phyloP scores from a whole-genome alignment of 2,888 invertebrate genomes.

The Acrobasis repandana region DNA sequence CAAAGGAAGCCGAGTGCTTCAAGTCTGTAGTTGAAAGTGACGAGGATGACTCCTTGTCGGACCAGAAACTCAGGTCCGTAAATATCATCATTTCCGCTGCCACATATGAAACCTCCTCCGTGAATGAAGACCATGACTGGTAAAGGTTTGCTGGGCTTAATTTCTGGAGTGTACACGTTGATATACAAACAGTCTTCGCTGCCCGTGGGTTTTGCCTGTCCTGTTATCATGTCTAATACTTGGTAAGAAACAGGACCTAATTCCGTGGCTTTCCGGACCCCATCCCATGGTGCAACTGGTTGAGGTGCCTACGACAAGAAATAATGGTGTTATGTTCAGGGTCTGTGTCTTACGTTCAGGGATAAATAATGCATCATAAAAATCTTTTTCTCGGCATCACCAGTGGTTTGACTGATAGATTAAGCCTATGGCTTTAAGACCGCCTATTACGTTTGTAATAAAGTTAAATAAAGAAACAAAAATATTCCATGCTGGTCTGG shows the following conservation, averaged over 20 bases:
- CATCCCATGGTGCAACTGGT: conserved; percentile 57
- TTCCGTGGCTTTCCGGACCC: conserved; percentile 56
- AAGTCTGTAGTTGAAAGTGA: conserved; percentile 70
- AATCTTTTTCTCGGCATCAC: no score
- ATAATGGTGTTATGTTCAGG: not conserved
- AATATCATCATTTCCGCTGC: conserved; percentile 56
- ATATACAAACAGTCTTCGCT: conserved; percentile 68
- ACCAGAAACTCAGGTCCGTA: conserved; percentile 68
- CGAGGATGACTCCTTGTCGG: conserved; percentile 58
- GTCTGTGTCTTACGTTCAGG: not conserved
- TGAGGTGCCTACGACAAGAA: conserved; percentile 54
- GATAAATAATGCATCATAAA: no score
- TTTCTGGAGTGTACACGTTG: conserved; percentile 64
- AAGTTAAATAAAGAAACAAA: no score
- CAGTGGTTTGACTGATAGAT: no score
- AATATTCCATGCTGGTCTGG: no score
- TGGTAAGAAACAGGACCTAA: conserved; percentile 58
- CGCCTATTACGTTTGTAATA: no score
- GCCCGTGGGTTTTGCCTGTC: conserved; percentile 34
- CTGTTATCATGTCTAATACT: conserved; percentile 34
- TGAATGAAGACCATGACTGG: conserved; percentile 72
- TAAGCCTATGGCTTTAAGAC: no score
- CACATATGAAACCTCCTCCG: conserved; percentile 56
- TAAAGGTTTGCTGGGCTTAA: conserved; percentile 41
- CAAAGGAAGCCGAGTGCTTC: conserved; percentile 65